phyloP scores from a whole-genome alignment of 2,797 vertebrate genomes.

The Staurois parvus region DNA sequence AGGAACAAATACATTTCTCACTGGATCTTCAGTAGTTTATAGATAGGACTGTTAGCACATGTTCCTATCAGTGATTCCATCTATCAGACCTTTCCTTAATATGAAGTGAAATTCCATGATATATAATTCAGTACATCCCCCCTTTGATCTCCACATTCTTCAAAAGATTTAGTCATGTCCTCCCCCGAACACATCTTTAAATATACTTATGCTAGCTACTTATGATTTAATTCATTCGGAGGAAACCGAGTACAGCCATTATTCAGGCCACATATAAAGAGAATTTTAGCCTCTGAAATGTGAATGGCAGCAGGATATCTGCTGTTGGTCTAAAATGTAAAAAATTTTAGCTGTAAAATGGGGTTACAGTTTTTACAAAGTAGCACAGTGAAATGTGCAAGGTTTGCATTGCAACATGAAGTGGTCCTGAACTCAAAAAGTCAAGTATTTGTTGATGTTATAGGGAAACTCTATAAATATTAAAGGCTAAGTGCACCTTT shows the following conservation, averaged over 20 bases:
- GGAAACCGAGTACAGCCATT: slow-evolving; percentile 1
- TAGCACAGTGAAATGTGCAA: too few species aligned
- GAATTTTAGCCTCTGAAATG: neutral
- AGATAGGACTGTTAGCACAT: slow-evolving; percentile 20
- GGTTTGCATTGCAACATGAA: too few species aligned
- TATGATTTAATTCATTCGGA: slow-evolving; percentile 31
- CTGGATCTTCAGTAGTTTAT: neutral
- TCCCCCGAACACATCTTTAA: slow-evolving; percentile 53
- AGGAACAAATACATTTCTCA: too few species aligned
- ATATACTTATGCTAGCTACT: slow-evolving; percentile 48
- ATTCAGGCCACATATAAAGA: slow-evolving; percentile 28
- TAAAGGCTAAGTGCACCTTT: too few species aligned
- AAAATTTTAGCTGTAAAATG: too few species aligned
- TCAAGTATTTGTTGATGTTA: too few species aligned
- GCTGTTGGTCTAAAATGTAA: too few species aligned
- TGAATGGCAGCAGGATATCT: too few species aligned
- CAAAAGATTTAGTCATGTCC: slow-evolving; percentile 45
- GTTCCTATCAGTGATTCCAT: slow-evolving; percentile 28
- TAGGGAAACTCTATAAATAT: too few species aligned
- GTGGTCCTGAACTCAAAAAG: too few species aligned
- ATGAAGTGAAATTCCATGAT: slow-evolving; percentile 43
- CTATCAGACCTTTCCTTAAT: slow-evolving; percentile 34
- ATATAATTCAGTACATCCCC: slow-evolving; percentile 49
- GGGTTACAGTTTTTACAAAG: too few species aligned
- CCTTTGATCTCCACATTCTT: slow-evolving; percentile 54